phyloP scores from a whole-genome alignment of 2,113 vertebrate genomes.

The Grammomys dolichurus region DNA sequence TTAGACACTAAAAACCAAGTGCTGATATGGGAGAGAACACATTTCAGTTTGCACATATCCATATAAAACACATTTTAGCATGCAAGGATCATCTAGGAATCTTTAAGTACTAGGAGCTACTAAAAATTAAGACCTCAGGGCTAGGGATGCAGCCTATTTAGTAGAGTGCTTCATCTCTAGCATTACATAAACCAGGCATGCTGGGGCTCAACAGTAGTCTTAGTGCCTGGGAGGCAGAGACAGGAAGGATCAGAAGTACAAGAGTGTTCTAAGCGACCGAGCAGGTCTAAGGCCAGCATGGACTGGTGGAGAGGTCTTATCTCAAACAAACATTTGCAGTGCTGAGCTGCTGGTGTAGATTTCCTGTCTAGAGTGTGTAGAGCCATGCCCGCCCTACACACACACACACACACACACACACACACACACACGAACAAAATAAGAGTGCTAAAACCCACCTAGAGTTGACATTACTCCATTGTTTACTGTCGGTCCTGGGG shows the following conservation, averaged over 20 bases:
- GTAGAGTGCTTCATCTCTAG: background rate
- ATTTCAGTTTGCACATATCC: conserved; percentile 7
- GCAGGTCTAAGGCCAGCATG: background rate
- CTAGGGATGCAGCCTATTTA: background rate
- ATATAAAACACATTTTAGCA: background rate
- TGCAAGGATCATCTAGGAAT: conserved; percentile 34
- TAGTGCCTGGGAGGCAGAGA: background rate
- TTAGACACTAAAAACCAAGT: conserved; percentile 52
- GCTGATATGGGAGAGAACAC: background rate
- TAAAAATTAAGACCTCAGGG: background rate
- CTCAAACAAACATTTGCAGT: background rate
- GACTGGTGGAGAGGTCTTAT: background rate
- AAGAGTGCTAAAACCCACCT: background rate
- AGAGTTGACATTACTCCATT: background rate
- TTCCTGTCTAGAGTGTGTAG: background rate
- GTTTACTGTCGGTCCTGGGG: background rate
- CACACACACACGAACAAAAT: background rate
- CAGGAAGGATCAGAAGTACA: background rate
- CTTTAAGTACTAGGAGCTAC: conserved; percentile 32
- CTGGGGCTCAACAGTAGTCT: background rate
- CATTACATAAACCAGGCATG: background rate
- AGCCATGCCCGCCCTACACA: background rate
- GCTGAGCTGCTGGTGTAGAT: background rate
- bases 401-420: background rate
- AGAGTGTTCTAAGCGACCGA: background rate